Percentiles rank a stretch among this genome's conserved stretches.
phyloP scores from a whole-genome alignment of 2,797 vertebrate genomes.

The Streptopelia turtur region DNA sequence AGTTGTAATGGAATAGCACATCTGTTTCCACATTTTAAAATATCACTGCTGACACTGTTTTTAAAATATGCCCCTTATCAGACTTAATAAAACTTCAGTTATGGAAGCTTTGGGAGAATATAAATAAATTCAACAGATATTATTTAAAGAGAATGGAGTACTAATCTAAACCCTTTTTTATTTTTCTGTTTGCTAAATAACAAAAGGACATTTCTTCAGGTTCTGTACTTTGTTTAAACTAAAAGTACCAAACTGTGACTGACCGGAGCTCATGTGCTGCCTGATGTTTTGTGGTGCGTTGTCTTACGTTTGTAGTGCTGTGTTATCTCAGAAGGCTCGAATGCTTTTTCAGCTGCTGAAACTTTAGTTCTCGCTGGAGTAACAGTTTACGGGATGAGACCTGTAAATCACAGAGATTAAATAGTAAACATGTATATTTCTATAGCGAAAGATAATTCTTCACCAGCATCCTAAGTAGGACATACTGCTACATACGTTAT shows the following conservation, averaged over 20 bases:
- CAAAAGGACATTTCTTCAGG: not conserved
- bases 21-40: slow-evolving; percentile 52
- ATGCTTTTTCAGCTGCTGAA: not conserved
- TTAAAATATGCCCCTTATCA: slow-evolving; percentile 19
- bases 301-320: not conserved
- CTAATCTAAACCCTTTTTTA: not conserved
- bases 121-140: slow-evolving; percentile 6
- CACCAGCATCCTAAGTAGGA: not conserved
- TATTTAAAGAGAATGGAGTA: not conserved
- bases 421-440: not conserved
- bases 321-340: not conserved
- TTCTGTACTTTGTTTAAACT: not conserved
- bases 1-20: not conserved
- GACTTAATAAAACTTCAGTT: slow-evolving; percentile 44
- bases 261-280: not conserved
- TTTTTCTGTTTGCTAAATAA: not conserved
- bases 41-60: slow-evolving; percentile 35
- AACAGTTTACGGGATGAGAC: not conserved
- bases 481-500: accelerated
- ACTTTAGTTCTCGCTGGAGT: not conserved
- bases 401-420: not conserved
- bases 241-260: not conserved
- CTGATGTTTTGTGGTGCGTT: not conserved
- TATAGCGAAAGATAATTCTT: not conserved
- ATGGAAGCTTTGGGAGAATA: slow-evolving; percentile 3